phyloP scores from a whole-genome alignment of 2,113 vertebrate genomes.

The Macaca fascicularis region DNA sequence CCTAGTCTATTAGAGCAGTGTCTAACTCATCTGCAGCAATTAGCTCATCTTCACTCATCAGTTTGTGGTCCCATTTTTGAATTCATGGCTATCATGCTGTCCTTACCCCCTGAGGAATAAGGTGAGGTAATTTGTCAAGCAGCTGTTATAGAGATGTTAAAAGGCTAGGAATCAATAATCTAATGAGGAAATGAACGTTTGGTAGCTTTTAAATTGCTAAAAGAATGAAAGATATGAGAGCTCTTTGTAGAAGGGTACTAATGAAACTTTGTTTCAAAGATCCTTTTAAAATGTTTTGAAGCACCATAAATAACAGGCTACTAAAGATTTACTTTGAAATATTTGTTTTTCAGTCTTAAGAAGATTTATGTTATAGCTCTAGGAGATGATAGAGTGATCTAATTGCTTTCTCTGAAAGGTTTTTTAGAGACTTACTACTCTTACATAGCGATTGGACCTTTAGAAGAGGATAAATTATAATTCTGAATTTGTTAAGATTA shows the following conservation, averaged over 20 bases:
- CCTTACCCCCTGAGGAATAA: slow-evolving; percentile 64
- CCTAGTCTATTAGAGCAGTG: background rate
- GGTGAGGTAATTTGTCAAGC: slow-evolving; percentile 76
- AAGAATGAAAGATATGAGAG: slow-evolving; percentile 49
- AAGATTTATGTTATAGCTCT: background rate
- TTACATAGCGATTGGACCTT: background rate
- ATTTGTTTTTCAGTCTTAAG: slow-evolving; percentile 45
- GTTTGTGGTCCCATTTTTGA: slow-evolving; percentile 69
- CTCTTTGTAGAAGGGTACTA: slow-evolving; percentile 51
- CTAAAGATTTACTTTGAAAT: slow-evolving; percentile 56
- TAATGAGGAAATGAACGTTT: slow-evolving; percentile 66
- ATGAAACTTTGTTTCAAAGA: slow-evolving; percentile 63
- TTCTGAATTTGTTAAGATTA: slow-evolving; percentile 41
- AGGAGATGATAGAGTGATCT: slow-evolving; percentile 18
- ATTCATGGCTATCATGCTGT: slow-evolving; percentile 51
- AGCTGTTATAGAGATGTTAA: slow-evolving; percentile 76
- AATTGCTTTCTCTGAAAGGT: slow-evolving; percentile 21
- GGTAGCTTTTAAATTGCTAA: slow-evolving; percentile 69
- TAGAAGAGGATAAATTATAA: slow-evolving; percentile 23
- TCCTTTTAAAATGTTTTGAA: slow-evolving; percentile 54
- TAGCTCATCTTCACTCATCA: slow-evolving; percentile 58
- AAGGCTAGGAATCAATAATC: slow-evolving; percentile 77
- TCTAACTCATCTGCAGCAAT: slow-evolving; percentile 55
- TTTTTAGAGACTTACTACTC: slow-evolving; percentile 24
- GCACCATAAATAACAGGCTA: background rate